A percentile compares a stretch with the other conserved stretches of the same genome.
These are phyloP conservation scores for Phrynocephalus vlangalii DNA, from an alignment of 2,797 vertebrate species.

Conservation along the genomic window DNA sequence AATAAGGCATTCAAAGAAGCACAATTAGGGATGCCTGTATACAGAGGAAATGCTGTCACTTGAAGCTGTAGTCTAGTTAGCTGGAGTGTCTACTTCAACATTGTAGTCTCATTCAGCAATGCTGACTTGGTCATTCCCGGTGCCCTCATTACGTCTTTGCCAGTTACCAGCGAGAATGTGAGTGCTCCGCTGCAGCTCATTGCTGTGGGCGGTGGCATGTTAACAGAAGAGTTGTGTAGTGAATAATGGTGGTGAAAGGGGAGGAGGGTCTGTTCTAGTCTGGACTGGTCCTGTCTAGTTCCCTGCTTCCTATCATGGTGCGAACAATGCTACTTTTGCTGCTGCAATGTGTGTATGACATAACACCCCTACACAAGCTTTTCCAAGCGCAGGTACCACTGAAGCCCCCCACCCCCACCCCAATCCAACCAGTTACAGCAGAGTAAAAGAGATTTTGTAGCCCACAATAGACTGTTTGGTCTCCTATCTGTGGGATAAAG, in stretches of 20 bases:
- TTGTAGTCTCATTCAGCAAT: background rate
- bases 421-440: background rate
- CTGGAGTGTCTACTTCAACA: background rate
- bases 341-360: constrained; percentile 45
- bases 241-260: constrained; percentile 67
- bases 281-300: constrained; percentile 80
- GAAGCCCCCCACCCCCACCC: background rate
- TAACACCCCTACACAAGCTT: constrained; percentile 38
- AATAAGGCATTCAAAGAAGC: constrained; percentile 22
- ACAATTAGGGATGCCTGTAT: constrained; percentile 36
- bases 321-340: constrained; percentile 73
- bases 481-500: background rate
- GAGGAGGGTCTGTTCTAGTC: constrained; percentile 79
- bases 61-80: background rate
- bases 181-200: background rate
- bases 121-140: background rate
- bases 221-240: constrained; percentile 47
- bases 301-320: constrained; percentile 75
- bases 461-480: background rate
- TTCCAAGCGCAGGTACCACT: background rate
- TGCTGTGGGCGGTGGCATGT: constrained; percentile 41
- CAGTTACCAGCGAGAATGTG: background rate
- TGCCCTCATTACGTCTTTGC: constrained; percentile 33
- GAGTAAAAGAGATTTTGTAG: background rate
- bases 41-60: background rate